phyloP scores from a whole-genome alignment of 1,140 invertebrate genomes.

The Cotesia vestalis region DNA sequence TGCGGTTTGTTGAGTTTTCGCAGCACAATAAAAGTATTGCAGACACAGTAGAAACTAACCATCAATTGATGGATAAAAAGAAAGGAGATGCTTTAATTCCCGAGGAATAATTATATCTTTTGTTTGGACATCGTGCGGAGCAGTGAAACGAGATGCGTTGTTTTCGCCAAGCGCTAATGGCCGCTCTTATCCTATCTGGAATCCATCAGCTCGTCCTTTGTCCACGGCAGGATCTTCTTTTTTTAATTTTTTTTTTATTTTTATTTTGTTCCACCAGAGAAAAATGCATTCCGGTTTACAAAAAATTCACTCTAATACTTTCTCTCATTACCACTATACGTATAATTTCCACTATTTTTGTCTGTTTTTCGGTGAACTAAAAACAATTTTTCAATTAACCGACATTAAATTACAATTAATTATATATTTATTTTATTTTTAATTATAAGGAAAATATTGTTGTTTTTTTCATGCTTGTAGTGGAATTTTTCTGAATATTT shows the following conservation, averaged over 20 bases:
- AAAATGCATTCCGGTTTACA: conserved; percentile 39
- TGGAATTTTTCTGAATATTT: too few species aligned
- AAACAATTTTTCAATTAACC: conserved; percentile 1
- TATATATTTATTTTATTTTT: conserved; percentile 3
- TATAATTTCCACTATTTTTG: neutral
- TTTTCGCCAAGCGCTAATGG: conserved; percentile 42
- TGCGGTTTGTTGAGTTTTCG: too few species aligned
- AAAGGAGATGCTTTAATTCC: conserved; percentile 9
- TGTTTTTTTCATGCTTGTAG: neutral
- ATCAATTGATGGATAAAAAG: neutral
- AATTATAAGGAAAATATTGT: neutral
- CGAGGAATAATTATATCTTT: conserved; percentile 19
- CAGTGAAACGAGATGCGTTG: conserved; percentile 34
- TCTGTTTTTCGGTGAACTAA: neutral
- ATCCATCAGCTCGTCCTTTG: conserved; percentile 46
- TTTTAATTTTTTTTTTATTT: conserved; percentile 38
- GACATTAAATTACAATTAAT: neutral
- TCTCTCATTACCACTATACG: neutral
- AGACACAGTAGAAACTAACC: conserved; percentile 2
- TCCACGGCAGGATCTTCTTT: conserved; percentile 43
- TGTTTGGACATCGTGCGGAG: neutral
- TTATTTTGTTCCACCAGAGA: conserved; percentile 9
- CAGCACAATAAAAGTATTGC: neutral
- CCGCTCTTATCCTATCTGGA: conserved; percentile 39
- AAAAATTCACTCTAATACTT: neutral